phyloP scores from a whole-genome alignment of 1,140 invertebrate genomes.

The Cardiocondyla obscurior region DNA sequence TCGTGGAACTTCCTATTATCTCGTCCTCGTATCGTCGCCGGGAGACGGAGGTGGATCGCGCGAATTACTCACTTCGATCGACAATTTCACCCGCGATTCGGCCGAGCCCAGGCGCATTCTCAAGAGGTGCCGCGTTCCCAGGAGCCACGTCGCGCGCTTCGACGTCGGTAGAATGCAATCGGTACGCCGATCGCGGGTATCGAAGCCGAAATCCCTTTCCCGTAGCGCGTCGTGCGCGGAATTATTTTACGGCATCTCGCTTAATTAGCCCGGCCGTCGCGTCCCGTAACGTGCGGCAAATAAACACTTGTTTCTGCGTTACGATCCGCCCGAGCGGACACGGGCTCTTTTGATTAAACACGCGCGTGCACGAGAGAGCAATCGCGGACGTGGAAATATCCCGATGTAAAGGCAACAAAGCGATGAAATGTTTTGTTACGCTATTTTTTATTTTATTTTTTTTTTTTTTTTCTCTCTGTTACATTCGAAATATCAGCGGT shows the following conservation, averaged over 20 bases:
- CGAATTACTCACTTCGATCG: slow-evolving; percentile 11
- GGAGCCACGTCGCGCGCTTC: slow-evolving; percentile 23
- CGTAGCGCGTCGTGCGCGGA: slow-evolving; percentile 34
- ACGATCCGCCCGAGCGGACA: not conserved
- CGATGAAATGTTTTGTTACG: not conserved
- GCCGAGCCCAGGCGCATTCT: slow-evolving; percentile 35
- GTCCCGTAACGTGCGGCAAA: slow-evolving; percentile 28
- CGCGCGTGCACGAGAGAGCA: not conserved
- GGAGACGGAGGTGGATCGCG: not conserved
- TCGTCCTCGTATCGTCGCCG: not conserved
- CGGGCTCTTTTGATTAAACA: not conserved
- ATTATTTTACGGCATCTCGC: slow-evolving; percentile 27
- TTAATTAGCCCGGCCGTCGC: slow-evolving; percentile 32
- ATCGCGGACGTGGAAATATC: not conserved
- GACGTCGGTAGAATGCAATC: slow-evolving; percentile 45
- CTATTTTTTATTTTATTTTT: too few relatives aligned
- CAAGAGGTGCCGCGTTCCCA: slow-evolving; percentile 36
- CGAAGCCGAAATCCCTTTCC: slow-evolving; percentile 57
- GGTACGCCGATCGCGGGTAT: slow-evolving; percentile 21
- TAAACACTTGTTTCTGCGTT: not conserved
- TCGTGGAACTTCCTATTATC: not conserved
- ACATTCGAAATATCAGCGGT: not conserved
- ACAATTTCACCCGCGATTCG: slow-evolving; percentile 21
- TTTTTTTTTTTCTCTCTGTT: too few relatives aligned
- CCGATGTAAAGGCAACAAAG: not conserved